phyloP scores from a whole-genome alignment of 2,888 invertebrate species.

The Agonopterix heracliana region DNA sequence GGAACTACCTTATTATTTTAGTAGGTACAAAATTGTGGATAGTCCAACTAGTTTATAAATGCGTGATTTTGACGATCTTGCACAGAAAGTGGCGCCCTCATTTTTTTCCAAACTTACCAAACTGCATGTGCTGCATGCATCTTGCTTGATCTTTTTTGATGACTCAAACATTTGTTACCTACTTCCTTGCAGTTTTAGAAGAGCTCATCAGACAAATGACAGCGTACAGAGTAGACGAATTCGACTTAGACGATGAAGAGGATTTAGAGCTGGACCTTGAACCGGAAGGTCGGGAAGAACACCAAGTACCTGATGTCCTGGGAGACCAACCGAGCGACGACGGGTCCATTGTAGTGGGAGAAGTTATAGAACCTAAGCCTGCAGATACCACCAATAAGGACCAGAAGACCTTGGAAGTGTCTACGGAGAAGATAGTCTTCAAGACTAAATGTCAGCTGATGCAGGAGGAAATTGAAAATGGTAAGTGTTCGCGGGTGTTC shows the following conservation, averaged over 20 bases:
- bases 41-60: too few relatives aligned
- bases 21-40: too few relatives aligned
- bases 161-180: background rate
- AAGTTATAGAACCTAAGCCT: slow-evolving; percentile 48
- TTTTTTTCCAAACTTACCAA: too few relatives aligned
- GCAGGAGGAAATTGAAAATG: slow-evolving; percentile 62
- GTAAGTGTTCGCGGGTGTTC: slow-evolving; percentile 32
- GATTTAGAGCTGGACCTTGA: slow-evolving; percentile 35
- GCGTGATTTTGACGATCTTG: too few relatives aligned
- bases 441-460: slow-evolving; percentile 76
- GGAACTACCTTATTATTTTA: too few relatives aligned
- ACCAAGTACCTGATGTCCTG: slow-evolving; percentile 19
- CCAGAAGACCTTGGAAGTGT: slow-evolving; percentile 36
- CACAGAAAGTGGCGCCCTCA: too few relatives aligned
- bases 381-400: slow-evolving; percentile 45
- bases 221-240: slow-evolving; percentile 66
- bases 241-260: slow-evolving; percentile 62
- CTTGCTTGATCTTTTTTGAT: too few relatives aligned
- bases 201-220: slow-evolving; percentile 82
- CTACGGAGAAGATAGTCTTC: slow-evolving; percentile 42
- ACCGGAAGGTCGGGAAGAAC: slow-evolving; percentile 8
- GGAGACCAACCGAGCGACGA: slow-evolving; percentile 18
- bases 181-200: slow-evolving; percentile 74
- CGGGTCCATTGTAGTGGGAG: slow-evolving; percentile 36
- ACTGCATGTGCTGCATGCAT: too few relatives aligned